Conservation (phyloP, 2,888 invertebrate genomes). For the Stenichneumon culpator region DNA sequence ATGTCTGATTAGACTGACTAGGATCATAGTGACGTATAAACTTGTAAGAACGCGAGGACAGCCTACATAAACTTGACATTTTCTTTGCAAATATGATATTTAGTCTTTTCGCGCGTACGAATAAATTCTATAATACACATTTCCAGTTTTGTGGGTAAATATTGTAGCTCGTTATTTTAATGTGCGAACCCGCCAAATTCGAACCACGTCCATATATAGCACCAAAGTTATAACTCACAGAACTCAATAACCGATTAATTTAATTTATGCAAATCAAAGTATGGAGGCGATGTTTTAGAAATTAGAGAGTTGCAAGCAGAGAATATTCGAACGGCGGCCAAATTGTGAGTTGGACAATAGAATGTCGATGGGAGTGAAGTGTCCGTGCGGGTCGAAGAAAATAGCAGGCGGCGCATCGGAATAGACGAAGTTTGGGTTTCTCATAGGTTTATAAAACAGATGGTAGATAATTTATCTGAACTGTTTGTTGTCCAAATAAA, state of each 20-base stretch:
- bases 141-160: background rate
- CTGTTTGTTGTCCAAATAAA: background rate
- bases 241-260: no score
- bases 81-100: background rate
- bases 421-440: conserved; percentile 22
- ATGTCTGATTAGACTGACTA: conserved; percentile 26
- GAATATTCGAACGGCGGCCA: conserved; percentile 72
- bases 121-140: no score
- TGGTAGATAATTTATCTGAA: background rate
- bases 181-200: no score
- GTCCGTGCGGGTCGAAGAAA: conserved; percentile 65
- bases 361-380: conserved; percentile 43
- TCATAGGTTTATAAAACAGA: background rate
- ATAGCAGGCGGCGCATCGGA: conserved; percentile 65
- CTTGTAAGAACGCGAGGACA: no score
- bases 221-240: no score
- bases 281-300: conserved; percentile 79
- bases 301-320: conserved; percentile 79
- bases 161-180: background rate
- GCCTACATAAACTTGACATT: background rate
- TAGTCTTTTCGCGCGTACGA: background rate
- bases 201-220: no score
- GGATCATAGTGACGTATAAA: background rate
- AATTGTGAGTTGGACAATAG: conserved; percentile 55
- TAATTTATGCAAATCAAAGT: conserved; percentile 80